These are phyloP conservation scores for Percopsis transmontana DNA, from an alignment of 2,113 vertebrate genomes.

Conservation along the genomic window DNA sequence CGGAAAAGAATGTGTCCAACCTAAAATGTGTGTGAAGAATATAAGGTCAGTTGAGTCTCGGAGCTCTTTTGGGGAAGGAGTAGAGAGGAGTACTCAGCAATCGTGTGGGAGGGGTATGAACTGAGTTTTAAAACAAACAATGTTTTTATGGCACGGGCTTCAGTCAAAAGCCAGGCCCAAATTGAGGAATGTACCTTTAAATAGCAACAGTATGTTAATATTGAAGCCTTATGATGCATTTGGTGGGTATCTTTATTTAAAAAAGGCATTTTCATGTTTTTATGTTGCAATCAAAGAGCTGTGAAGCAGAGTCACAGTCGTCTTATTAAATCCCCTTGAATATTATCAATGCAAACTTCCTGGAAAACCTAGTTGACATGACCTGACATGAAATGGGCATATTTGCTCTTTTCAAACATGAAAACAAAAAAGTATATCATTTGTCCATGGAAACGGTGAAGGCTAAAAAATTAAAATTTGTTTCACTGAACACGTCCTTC, in stretches of 20 bases:
- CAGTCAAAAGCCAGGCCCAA: too few relatives aligned
- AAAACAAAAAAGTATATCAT: background rate
- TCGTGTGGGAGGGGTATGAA: too few relatives aligned
- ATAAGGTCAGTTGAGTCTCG: background rate
- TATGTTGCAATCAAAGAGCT: background rate
- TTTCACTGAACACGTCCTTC: constrained; percentile 15
- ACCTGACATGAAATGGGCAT: background rate
- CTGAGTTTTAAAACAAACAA: too few relatives aligned
- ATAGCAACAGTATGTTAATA: too few relatives aligned
- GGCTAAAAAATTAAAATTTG: background rate
- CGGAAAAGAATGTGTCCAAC: background rate
- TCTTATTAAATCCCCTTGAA: constrained; percentile 27
- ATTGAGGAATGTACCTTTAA: too few relatives aligned
- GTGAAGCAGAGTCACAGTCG: background rate
- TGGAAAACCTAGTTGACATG: background rate
- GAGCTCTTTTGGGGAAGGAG: too few relatives aligned
- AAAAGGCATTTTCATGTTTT: too few relatives aligned
- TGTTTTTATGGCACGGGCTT: too few relatives aligned
- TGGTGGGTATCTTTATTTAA: too few relatives aligned
- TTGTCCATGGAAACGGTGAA: constrained; percentile 36
- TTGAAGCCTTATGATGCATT: too few relatives aligned
- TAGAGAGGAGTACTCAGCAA: too few relatives aligned
- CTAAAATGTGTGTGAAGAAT: background rate
- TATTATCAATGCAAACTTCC: constrained; percentile 23
- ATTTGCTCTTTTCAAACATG: background rate